Base-by-base conservation (phyloP, 2,113 vertebrate genomes). In the Echinops telfairi region DNA sequence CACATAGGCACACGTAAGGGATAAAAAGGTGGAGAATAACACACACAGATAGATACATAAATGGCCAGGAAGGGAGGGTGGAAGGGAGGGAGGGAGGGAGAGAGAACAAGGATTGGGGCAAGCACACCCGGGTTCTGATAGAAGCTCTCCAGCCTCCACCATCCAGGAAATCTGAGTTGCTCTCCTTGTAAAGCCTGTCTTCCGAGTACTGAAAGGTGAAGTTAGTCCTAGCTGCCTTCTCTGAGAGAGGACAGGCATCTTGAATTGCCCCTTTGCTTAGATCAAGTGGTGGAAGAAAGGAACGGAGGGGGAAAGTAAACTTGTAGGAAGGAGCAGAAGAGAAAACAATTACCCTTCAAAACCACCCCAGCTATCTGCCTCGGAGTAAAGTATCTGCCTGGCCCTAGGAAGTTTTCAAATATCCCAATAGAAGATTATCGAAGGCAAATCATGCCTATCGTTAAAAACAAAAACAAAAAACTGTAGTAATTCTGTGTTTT, bases 231-330 rank as follows among this genome's bases (percentile, higher is more conserved):
- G 5, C 43, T 47, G 43, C 43, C 43, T 47, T 47, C 43, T 47
- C 43, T 47, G 43, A 47, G 43, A 11, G 15, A 20, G 58, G 19
- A 60, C 15, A 60, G 14, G 58, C 19, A 60, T 12, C 53, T 93
- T 47, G 43, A 47, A 47, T 5, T 5, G 43, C 43, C 43, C 43
- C 5, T 90, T 64, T 29, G 71, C 71, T 31, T 57, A 27, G 40
- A 78, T 85, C 53, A 76, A 66, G 43, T 53, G 91, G 68, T 82
- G 62, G 60, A 79, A 80, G 40, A 43, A 88, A 83, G 70, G 43
- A 57, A 86, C 76, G 31, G 58, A 23, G 83, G 77, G n/a, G 19
- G 62, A 68, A 77, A 77, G 73, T 22, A 40, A 73, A 88, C 53
- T 20, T 25, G 4, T 36, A 57, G 27, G 29, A 84, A 81, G 33